A percentile compares a stretch with the other conserved stretches of the same genome.
Evolutionary conservation across 2,797 vertebrate species (phyloP).

Genomic region (Euphonia xanthogaster): DNA sequence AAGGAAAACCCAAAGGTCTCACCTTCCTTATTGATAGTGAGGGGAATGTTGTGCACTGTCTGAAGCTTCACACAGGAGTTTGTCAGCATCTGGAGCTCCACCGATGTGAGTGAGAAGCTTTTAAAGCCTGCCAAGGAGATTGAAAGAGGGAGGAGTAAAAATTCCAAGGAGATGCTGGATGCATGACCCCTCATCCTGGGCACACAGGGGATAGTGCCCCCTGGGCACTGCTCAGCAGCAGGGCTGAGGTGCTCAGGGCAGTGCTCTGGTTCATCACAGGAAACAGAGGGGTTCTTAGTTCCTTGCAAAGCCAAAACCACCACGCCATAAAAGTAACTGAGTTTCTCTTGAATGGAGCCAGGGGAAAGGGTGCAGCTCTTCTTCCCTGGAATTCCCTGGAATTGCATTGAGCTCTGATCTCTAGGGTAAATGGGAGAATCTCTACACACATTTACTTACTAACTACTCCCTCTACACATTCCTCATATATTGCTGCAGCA

Average conservation of each 20-base stretch:
- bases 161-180: not conserved
- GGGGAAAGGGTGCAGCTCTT: not conserved
- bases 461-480: not conserved
- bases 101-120: constrained; percentile 90
- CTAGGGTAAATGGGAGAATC: not conserved
- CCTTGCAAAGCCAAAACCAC: not conserved
- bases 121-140: constrained; percentile 82
- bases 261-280: not conserved
- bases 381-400: not conserved
- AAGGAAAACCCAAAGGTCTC: not conserved
- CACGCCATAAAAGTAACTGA: not conserved
- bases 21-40: constrained; percentile 95
- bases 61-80: constrained; percentile 96
- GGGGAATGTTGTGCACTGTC: constrained; percentile 90
- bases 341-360: not conserved
- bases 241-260: not conserved
- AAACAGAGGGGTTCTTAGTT: not conserved
- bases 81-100: constrained; percentile 96
- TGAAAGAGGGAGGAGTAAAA: not conserved
- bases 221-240: not conserved
- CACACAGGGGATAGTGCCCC: not conserved
- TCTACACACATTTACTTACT: not conserved
- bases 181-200: not conserved
- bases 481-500: not conserved
- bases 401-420: not conserved